Conservation (phyloP, 2,888 invertebrate genomes). For the Syrphus vitripennis region DNA sequence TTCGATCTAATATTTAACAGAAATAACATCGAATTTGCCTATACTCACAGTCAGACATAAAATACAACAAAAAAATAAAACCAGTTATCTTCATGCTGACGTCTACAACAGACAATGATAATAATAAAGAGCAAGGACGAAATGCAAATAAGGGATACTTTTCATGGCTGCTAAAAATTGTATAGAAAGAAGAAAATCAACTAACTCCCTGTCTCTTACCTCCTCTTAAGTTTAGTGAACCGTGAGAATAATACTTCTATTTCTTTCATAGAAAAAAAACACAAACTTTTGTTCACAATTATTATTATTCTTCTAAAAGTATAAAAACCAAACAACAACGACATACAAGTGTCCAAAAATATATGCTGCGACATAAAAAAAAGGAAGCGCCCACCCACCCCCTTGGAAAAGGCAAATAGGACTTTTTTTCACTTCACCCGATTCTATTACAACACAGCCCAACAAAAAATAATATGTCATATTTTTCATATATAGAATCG, state of each 20-base stretch:
- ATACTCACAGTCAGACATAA: background rate
- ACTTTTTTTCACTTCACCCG: slow-evolving; percentile 43
- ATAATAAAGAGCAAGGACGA: slow-evolving; percentile 50
- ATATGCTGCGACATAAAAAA: background rate
- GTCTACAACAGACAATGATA: slow-evolving; percentile 16
- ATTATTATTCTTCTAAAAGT: slow-evolving; percentile 3
- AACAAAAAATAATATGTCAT: slow-evolving; percentile 12
- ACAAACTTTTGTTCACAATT: background rate
- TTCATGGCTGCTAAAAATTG: slow-evolving; percentile 21
- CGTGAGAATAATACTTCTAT: slow-evolving; percentile 28
- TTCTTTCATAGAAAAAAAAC: background rate
- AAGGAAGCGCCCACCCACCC: background rate
- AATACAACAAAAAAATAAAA: slow-evolving; percentile 1
- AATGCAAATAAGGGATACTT: slow-evolving; percentile 58
- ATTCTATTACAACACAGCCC: slow-evolving; percentile 30
- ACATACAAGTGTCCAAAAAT: slow-evolving; percentile 29
- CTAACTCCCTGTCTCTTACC: background rate
- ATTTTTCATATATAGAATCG: background rate
- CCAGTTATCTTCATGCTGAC: slow-evolving; percentile 13
- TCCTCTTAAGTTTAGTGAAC: slow-evolving; percentile 51
- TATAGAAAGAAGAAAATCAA: background rate
- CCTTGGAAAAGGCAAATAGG: background rate
- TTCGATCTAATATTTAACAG: slow-evolving; percentile 22
- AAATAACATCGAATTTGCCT: slow-evolving; percentile 30
- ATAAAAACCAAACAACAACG: background rate